A percentile compares a stretch with the other conserved stretches of the same genome.
phyloP scores from a whole-genome alignment of 2,113 vertebrate species.

The Ophiodon elongatus region DNA sequence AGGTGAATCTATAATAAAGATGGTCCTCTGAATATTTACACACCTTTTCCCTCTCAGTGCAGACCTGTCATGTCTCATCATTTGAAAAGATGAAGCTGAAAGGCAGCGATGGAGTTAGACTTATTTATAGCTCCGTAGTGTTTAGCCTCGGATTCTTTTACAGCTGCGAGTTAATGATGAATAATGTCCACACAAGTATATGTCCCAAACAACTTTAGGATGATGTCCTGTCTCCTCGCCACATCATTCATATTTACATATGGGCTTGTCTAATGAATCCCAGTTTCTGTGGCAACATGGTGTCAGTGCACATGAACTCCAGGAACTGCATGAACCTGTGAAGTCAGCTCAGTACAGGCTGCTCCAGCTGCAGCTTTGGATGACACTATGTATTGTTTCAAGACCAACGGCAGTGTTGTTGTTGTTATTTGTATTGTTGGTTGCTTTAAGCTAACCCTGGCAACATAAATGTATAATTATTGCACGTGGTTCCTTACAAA shows the following conservation, averaged over 20 bases:
- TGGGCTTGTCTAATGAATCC: background rate
- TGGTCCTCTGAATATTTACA: conserved; percentile 17
- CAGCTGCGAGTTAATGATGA: background rate
- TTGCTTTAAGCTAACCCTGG: background rate
- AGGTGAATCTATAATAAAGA: conserved; percentile 37
- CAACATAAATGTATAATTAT: background rate
- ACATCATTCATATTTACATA: background rate
- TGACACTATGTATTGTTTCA: background rate
- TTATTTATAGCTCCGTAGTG: background rate
- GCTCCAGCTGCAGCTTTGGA: background rate
- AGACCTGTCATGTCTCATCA: background rate
- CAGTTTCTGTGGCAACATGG: background rate
- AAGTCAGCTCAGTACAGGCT: background rate
- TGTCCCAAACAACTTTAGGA: background rate
- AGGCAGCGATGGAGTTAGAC: background rate
- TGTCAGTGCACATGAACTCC: background rate
- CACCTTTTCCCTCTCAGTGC: background rate
- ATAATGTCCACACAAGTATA: background rate
- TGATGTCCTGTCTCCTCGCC: background rate
- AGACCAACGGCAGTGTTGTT: background rate
- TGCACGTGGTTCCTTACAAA: background rate
- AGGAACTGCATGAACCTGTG: background rate
- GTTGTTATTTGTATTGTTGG: background rate
- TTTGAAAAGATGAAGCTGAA: background rate
- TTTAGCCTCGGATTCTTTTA: background rate